Evolutionary conservation across 1,140 invertebrate genomes (phyloP).

Genomic region (Pantala flavescens): DNA sequence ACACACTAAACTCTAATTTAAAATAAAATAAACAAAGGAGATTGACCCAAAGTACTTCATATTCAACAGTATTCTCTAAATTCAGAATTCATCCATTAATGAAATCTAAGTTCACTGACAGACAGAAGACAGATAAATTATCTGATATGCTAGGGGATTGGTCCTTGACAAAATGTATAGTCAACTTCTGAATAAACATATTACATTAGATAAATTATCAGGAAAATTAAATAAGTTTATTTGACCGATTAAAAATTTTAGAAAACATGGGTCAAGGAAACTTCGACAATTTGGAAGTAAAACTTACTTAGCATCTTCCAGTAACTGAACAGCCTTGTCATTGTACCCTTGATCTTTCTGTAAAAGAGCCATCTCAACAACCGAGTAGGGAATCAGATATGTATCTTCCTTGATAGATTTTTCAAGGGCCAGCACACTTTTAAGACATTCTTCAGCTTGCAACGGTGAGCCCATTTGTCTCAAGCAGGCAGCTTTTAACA

Average conservation of each 20-base stretch:
- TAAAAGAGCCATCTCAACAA: constrained; percentile 74
- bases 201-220: not conserved
- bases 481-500: constrained; percentile 78
- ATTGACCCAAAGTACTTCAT: no score
- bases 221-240: constrained; percentile 10
- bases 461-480: constrained; percentile 56
- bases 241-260: not conserved
- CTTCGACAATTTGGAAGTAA: not conserved
- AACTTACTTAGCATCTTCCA: constrained; percentile 75
- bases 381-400: constrained; percentile 76
- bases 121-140: no score
- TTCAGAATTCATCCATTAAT: no score
- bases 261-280: not conserved
- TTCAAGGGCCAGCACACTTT: constrained; percentile 54
- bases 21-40: no score
- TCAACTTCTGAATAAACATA: not conserved
- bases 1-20: no score
- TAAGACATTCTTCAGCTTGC: constrained; percentile 66
- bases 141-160: no score
- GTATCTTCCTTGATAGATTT: constrained; percentile 71
- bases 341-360: constrained; percentile 54
- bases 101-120: no score
- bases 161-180: no score
- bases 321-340: constrained; percentile 53
- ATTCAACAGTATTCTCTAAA: no score